Percentiles rank a stretch among this genome's conserved stretches.
These are phyloP conservation scores for Mastomys coucha DNA, from an alignment of 2,113 vertebrate species.

Conservation along the genomic window DNA sequence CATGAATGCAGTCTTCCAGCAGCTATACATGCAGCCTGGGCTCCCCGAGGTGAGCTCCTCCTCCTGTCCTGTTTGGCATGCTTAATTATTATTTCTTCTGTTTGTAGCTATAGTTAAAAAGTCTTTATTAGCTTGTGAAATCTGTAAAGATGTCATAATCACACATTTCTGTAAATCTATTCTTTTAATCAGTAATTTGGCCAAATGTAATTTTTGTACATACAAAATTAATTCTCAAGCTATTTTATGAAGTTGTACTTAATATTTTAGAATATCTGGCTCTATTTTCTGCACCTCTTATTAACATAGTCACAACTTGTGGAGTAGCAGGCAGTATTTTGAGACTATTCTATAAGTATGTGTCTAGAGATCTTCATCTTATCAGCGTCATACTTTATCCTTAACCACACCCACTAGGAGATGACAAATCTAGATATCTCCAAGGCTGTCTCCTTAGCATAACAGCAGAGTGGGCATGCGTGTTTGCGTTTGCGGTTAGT, in stretches of 20 bases:
- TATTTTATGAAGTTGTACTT: not conserved
- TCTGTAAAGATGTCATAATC: not conserved
- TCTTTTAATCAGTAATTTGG: not conserved
- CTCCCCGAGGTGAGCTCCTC: constrained; percentile 93
- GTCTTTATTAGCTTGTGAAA: constrained; percentile 29
- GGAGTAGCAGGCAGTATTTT: not conserved
- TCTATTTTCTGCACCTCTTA: not conserved
- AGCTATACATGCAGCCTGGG: constrained; percentile 99
- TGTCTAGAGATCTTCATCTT: not conserved
- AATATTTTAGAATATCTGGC: constrained; percentile 13
- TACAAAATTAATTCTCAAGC: constrained; percentile 23
- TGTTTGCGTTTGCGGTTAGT: not conserved
- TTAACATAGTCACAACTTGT: not conserved
- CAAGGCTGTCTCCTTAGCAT: not conserved
- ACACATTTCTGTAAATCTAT: constrained; percentile 7
- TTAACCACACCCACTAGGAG: not conserved
- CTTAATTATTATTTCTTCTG: not conserved
- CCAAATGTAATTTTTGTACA: constrained; percentile 17
- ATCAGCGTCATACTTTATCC: not conserved
- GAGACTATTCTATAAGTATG: not conserved
- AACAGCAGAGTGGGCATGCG: not conserved
- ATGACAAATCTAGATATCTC: not conserved
- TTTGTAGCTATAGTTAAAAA: not conserved
- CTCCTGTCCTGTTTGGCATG: not conserved
- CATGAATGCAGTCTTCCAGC: constrained; percentile 99